Evolutionary conservation across 2,797 vertebrate genomes (phyloP).

Genomic region (Merluccius polli): DNA sequence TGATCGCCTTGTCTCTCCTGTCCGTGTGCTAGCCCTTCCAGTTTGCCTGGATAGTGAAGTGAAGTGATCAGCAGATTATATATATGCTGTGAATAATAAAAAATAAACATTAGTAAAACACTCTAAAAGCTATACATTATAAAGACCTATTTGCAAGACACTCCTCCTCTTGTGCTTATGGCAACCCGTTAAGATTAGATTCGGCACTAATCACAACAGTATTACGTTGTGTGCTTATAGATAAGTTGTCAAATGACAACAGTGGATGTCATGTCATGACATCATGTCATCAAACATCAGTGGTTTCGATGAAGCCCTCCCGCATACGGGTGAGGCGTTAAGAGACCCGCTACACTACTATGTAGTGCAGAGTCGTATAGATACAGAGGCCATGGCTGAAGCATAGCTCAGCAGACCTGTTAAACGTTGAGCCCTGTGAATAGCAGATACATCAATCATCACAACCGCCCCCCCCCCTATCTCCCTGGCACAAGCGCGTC

Average conservation of each 20-base stretch:
- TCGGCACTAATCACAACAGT: slow-evolving; percentile 45
- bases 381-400: slow-evolving; percentile 53
- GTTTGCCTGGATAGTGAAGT: slow-evolving; percentile 44
- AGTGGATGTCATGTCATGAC: no score
- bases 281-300: slow-evolving; percentile 49
- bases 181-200: slow-evolving; percentile 55
- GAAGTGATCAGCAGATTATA: slow-evolving; percentile 32
- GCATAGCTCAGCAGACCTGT: slow-evolving; percentile 59
- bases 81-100: slow-evolving; percentile 45
- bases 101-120: slow-evolving; percentile 24
- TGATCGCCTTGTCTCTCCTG: not conserved
- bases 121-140: slow-evolving; percentile 1
- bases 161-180: slow-evolving; percentile 49
- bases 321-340: slow-evolving; percentile 58
- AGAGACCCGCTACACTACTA: slow-evolving; percentile 51
- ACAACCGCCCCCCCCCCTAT: slow-evolving; percentile 53
- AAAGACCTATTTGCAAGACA: slow-evolving; percentile 63
- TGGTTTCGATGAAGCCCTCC: slow-evolving; percentile 56
- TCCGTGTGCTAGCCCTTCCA: slow-evolving; percentile 49
- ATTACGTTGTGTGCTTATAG: slow-evolving; percentile 30
- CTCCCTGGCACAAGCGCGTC: slow-evolving; percentile 59
- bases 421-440: slow-evolving; percentile 64
- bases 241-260: slow-evolving; percentile 54
- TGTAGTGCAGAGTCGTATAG: slow-evolving; percentile 47
- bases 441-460: slow-evolving; percentile 58